Base-by-base conservation (phyloP, 2,888 invertebrate genomes). In the Lepidocyrtinus sp. region DNA sequence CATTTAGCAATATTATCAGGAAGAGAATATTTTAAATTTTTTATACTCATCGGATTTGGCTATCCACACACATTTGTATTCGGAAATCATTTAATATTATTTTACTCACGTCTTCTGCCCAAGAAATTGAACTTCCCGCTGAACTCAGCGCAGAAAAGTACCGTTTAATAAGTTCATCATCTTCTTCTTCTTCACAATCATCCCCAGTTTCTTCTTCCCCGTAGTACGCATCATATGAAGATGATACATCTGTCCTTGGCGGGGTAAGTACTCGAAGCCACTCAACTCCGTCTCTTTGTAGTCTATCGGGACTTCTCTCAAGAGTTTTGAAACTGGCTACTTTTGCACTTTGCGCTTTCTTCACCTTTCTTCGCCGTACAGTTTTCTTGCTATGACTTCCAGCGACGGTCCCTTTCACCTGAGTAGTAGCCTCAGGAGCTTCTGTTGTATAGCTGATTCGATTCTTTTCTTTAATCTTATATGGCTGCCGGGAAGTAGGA, bases 101-200 rank as follows among this genome's bases (percentile, higher is more conserved):
- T n/a, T n/a, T 3, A 62, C 81, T 82, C 83, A 85, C 85, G 78
- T 85, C 85, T 74, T 84, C 84, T n/a, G 85, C 85, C 85, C 85
- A 85, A 36, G 85, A 85, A 72, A 85, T 85, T 5, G 84, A 85
- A 17, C 84, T 85, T 55, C 81, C 82, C 0, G 83, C 85, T 5
- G 85, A 85, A 64, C 85, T 85, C 21, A 85, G 46, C 12, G 75
- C 81, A 15, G 83, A 80, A 45, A 82, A 75, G 22, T 74, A 73
- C 64, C 81, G 64, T 59, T 74, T 75, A 17, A 78, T 72, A 55
- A 82, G 73, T 26, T 84, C 82, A 45, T 72, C 68, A 27, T 74
- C 70, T n/a, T 67, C 67, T 21, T 67, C 62, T 46, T 71, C 25
- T 27, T 65, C 71, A 55, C 21, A 24, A 55, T 77, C 61, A 1